phyloP scores from a whole-genome alignment of 2,888 invertebrate species.

The Strigamia crassipes region DNA sequence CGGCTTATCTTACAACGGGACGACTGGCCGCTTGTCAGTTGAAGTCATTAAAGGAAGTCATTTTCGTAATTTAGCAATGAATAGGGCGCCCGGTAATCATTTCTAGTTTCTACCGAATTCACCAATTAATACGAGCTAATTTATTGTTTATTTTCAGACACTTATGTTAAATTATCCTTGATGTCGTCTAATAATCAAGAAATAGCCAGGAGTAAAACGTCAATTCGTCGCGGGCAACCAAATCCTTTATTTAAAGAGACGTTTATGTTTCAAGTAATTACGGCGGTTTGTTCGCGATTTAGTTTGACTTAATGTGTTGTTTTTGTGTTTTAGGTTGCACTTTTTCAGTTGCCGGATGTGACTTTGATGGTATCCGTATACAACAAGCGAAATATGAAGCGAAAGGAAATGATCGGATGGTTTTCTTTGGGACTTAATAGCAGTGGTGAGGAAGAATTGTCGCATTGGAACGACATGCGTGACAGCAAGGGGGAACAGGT shows the following conservation, averaged over 20 bases:
- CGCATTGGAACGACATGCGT: conserved; percentile 93
- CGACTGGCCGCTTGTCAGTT: conserved; percentile 88
- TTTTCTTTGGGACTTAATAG: conserved; percentile 90
- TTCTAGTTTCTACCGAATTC: not conserved
- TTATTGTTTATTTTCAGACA: conserved; percentile 65
- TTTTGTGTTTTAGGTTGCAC: conserved; percentile 71
- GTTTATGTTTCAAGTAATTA: conserved; percentile 86
- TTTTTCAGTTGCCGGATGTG: conserved; percentile 92
- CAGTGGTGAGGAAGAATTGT: conserved; percentile 86
- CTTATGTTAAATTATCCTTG: conserved; percentile 89
- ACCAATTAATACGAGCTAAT: not conserved
- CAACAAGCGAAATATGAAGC: conserved; percentile 87
- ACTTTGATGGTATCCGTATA: conserved; percentile 93
- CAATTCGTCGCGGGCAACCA: conserved; percentile 87
- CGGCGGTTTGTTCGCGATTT: too few species aligned
- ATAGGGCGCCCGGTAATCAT: conserved; percentile 58
- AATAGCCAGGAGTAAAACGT: conserved; percentile 90
- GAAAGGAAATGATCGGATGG: conserved; percentile 97
- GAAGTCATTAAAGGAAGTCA: conserved; percentile 82
- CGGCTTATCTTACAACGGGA: conserved; percentile 89
- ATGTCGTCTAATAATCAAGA: conserved; percentile 92
- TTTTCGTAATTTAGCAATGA: conserved; percentile 65
- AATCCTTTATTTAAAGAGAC: conserved; percentile 95
- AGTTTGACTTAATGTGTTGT: not conserved
- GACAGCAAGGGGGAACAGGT: conserved; percentile 83